Conservation (phyloP, 2,888 invertebrate species). For the Melieria crassipennis region DNA sequence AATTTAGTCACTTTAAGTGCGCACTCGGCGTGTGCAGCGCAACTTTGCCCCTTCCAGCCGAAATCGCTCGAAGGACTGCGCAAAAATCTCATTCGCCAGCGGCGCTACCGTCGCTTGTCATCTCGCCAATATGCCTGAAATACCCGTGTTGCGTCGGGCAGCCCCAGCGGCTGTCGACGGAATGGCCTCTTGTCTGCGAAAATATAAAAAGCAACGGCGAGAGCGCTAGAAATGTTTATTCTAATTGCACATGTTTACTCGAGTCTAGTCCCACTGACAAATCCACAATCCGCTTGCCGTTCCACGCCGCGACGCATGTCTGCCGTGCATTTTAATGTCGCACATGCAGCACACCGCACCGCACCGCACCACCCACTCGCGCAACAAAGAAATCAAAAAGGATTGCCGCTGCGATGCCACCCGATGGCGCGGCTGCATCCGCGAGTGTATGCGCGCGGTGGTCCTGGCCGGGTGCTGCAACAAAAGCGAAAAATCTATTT, state of each 20-base stretch:
- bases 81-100: background rate
- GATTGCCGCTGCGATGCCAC: background rate
- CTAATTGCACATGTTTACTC: conserved; percentile 15
- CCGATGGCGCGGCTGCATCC: background rate
- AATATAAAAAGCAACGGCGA: background rate
- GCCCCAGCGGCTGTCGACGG: background rate
- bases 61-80: background rate
- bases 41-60: background rate
- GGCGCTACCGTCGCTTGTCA: background rate
- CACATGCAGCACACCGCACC: background rate
- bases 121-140: background rate
- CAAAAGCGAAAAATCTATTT: background rate
- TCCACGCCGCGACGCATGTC: background rate
- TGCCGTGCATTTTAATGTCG: conserved; percentile 11
- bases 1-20: no score
- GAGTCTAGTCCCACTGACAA: conserved; percentile 10
- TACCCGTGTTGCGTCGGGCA: background rate
- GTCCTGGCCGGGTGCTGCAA: background rate
- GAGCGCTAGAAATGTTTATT: conserved; percentile 1
- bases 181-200: background rate
- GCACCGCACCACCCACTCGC: background rate
- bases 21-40: background rate
- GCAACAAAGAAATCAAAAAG: conserved; percentile 6
- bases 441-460: background rate
- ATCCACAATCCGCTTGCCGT: background rate